Base-by-base conservation (phyloP, 2,888 invertebrate species). In the Spialia ferax region DNA sequence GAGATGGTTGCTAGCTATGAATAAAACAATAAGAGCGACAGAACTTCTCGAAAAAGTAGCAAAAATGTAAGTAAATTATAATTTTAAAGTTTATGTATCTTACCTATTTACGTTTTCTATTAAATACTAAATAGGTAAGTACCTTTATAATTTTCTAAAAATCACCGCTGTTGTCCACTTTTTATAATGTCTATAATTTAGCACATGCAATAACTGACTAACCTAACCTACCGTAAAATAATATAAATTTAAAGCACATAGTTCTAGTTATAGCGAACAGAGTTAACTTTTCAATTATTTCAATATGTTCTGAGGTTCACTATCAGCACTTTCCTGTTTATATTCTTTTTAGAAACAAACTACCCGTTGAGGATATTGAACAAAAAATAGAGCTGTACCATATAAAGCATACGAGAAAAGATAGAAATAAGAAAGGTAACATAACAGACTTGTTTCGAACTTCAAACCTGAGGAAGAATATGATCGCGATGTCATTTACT, bases 1-100 rank as follows among this genome's bases (percentile, higher is more conserved):
- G 0, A 94, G 97, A 74, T 97, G 97, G 97, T 89, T 97, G 18
- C 86, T 97, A 45, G 95, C 96, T 15, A 94, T 94, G 11, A 96
- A 96, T 1, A 94, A 94, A 74, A 91, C 95, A 60, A 94, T 94
- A 10, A 85, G 94, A 69, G 96, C 97, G 0, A 88, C 96, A 0
- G 77, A 80, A 63, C 88, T 96, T n/a, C 83, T 97, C 70, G 94
- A 95, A 79, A 94, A 90, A 66, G 95, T 96, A 3, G 97, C 97
- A 1, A 94, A 92, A 77, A 79, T 79, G 80, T 93, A 77, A 74
- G 88, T 83, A 0, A 45, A 10, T 45, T 8, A 7, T 6, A 0
- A 42, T 42, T 15, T 42, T 13, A n/a, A 38, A 1, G 8, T 7
- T 5, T 13, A n/a, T n/a, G n/a, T n/a, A n/a, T n/a, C n/a, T n/a